Conservation (phyloP, 2,113 vertebrate species). For the Gallinago jamesoni region DNA sequence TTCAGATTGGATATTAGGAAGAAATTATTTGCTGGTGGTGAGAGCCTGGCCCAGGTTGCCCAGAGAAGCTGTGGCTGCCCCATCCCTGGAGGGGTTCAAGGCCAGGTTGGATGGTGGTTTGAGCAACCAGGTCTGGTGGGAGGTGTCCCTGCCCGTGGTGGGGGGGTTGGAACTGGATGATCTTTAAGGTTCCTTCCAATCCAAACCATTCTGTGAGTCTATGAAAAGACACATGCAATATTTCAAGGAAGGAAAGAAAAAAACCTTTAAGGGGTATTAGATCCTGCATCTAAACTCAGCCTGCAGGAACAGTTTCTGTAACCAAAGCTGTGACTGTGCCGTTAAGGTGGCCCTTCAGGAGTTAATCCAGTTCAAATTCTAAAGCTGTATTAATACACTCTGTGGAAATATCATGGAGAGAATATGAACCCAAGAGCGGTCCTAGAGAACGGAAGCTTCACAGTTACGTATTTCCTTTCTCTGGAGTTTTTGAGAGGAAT, state of each 20-base stretch:
- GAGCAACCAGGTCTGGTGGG: no score
- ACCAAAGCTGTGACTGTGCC: neutral
- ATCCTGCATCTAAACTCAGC: neutral
- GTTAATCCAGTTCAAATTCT: neutral
- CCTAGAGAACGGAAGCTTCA: neutral
- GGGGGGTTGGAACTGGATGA: no score
- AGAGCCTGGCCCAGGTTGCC: no score
- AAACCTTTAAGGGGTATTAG: neutral
- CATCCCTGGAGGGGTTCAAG: no score
- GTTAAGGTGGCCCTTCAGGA: neutral
- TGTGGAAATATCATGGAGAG: neutral
- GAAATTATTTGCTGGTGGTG: no score
- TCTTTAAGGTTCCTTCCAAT: no score
- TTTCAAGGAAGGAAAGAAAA: neutral
- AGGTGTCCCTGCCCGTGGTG: no score
- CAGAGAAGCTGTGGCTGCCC: no score
- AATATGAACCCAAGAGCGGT: neutral
- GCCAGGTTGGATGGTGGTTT: no score
- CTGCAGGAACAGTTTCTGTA: neutral
- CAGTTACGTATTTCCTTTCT: neutral
- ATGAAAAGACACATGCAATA: neutral
- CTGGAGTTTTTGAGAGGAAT: neutral
- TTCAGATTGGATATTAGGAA: no score
- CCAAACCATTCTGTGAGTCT: no score
- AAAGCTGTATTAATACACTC: neutral